Percentiles rank a stretch among this genome's conserved stretches.
Evolutionary conservation across 1,140 invertebrate genomes (phyloP).

Genomic region (Meloidogyne floridensis): DNA sequence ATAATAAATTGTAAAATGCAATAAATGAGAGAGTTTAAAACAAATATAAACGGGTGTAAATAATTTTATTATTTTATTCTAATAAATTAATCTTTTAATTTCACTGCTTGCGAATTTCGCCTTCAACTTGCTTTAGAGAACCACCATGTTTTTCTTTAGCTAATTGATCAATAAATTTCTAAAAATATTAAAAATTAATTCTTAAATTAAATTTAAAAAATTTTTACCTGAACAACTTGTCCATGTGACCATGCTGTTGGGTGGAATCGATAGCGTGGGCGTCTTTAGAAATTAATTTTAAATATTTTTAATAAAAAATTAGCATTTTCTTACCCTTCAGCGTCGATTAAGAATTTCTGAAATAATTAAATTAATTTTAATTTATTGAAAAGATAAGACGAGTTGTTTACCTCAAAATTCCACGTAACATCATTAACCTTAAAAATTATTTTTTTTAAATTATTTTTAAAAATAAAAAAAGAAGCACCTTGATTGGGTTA

Average conservation of each 20-base stretch:
- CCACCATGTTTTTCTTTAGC: constrained; percentile 5
- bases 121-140: constrained; percentile 23
- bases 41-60: not conserved
- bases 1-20: not conserved
- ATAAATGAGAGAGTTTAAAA: not conserved
- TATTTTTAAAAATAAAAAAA: not conserved
- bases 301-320: constrained; percentile 42
- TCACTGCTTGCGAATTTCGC: constrained; percentile 26
- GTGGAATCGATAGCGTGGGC: constrained; percentile 59
- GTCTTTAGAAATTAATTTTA: constrained; percentile 10
- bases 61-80: not conserved
- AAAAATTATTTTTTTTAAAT: not conserved
- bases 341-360: constrained; percentile 67
- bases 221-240: constrained; percentile 55
- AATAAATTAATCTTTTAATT: not conserved
- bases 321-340: constrained; percentile 53
- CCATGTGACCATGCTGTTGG: constrained; percentile 65
- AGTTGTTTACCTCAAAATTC: constrained; percentile 67
- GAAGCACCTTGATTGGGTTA: constrained; percentile 58
- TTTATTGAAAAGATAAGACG: not conserved
- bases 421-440: constrained; percentile 67
- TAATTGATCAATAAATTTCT: constrained; percentile 29
- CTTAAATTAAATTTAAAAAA: not conserved
- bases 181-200: constrained; percentile 53
- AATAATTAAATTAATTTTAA: constrained; percentile 16